These are phyloP conservation scores for Clusia tigrina DNA, from an alignment of 2,888 invertebrate genomes.

Conservation along the genomic window DNA sequence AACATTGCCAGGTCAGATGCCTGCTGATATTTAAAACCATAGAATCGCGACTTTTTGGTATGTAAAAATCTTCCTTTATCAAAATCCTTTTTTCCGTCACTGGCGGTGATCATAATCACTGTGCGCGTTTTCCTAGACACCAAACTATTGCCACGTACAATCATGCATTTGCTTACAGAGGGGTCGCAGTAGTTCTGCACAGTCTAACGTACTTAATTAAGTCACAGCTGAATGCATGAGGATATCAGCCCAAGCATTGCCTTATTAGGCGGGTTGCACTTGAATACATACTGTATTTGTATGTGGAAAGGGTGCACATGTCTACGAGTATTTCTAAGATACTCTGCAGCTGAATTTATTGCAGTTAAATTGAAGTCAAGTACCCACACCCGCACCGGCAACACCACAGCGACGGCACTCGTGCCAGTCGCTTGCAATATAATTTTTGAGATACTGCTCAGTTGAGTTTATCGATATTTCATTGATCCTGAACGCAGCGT, in stretches of 20 bases:
- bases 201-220: not conserved
- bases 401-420: too few relatives aligned
- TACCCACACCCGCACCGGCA: not conserved
- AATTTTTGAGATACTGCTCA: not conserved
- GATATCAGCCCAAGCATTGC: not conserved
- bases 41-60: too few relatives aligned
- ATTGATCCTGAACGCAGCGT: slow-evolving; percentile 20
- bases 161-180: not conserved
- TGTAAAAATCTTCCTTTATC: too few relatives aligned
- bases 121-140: not conserved
- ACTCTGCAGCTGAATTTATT: not conserved
- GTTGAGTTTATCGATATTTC: slow-evolving; percentile 15
- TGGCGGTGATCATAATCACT: not conserved
- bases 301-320: not conserved
- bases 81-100: too few relatives aligned
- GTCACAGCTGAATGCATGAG: not conserved
- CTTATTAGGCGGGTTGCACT: too few relatives aligned
- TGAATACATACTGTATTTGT: too few relatives aligned
- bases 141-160: not conserved
- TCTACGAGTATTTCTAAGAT: not conserved
- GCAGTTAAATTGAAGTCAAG: not conserved
- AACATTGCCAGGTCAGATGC: too few relatives aligned
- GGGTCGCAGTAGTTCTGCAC: not conserved
- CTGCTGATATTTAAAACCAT: too few relatives aligned
- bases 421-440: not conserved